Percentiles rank a stretch among this genome's conserved stretches.
These are phyloP conservation scores for Tetanocera ferruginea DNA, from an alignment of 2,888 invertebrate species.

Conservation along the genomic window DNA sequence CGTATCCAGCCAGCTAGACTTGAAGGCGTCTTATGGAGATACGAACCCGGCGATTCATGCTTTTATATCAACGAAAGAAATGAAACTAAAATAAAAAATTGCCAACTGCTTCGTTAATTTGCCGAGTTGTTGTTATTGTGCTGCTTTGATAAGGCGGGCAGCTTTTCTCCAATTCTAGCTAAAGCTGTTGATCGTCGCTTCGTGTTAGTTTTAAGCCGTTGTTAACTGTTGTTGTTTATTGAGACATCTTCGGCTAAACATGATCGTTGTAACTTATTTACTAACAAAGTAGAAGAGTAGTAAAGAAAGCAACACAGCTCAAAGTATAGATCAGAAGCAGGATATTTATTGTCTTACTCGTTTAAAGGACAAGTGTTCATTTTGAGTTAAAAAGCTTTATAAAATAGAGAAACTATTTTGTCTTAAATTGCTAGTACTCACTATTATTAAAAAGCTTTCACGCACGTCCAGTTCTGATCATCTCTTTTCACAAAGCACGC, in stretches of 20 bases:
- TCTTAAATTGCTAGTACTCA: no score
- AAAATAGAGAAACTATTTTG: no score
- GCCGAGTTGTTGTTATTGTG: background rate
- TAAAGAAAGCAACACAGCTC: no score
- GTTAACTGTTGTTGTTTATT: background rate
- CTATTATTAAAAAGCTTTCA: no score
- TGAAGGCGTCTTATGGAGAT: conserved; percentile 70
- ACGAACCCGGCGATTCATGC: conserved; percentile 61
- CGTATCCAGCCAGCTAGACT: conserved; percentile 68
- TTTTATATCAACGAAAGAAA: conserved; percentile 62
- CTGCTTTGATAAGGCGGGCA: background rate
- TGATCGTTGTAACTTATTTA: background rate
- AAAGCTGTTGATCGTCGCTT: background rate
- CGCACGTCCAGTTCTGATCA: no score
- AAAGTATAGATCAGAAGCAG: no score
- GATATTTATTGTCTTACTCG: no score
- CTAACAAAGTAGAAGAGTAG: no score
- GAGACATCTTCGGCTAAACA: background rate
- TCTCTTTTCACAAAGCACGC: no score
- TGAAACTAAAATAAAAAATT: background rate
- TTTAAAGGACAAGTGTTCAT: no score
- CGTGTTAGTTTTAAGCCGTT: no score
- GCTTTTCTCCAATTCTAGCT: background rate
- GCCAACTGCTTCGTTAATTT: background rate
- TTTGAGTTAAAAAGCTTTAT: no score